Evolutionary conservation across 2,797 vertebrate genomes (phyloP).

Genomic region (Brachymystax lenok): DNA sequence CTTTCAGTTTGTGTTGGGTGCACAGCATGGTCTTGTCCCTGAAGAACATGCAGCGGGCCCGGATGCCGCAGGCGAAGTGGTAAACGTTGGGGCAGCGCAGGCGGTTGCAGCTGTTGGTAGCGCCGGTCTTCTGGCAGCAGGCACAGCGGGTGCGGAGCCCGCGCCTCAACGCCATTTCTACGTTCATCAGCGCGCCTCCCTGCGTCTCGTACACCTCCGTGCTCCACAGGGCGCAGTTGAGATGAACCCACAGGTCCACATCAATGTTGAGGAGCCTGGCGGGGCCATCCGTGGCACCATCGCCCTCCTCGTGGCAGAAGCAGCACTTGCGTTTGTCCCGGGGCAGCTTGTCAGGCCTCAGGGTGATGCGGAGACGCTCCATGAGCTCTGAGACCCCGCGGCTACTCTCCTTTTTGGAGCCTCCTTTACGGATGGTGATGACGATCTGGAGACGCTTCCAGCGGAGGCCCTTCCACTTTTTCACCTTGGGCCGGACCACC

Average conservation of each 20-base stretch:
- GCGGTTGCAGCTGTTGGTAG: slow-evolving; percentile 97
- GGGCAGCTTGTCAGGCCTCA: slow-evolving; percentile 90
- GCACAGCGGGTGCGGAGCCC: slow-evolving; percentile 93
- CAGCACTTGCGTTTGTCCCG: slow-evolving; percentile 95
- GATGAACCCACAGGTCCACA: slow-evolving; percentile 97
- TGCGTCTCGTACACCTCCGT: slow-evolving; percentile 98
- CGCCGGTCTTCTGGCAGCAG: slow-evolving; percentile 93
- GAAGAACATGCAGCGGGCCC: slow-evolving; percentile 99
- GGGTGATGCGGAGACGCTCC: slow-evolving; percentile 90
- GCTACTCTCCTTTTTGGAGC: slow-evolving; percentile 85
- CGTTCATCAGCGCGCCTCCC: slow-evolving; percentile 94
- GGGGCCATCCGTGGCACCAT: slow-evolving; percentile 91
- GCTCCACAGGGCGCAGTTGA: slow-evolving; percentile 98
- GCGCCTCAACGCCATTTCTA: slow-evolving; percentile 93
- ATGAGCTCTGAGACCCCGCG: slow-evolving; percentile 94
- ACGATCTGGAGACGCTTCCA: slow-evolving; percentile 95
- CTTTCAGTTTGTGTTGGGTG: slow-evolving; percentile 96
- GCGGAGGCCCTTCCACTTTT: slow-evolving; percentile 96
- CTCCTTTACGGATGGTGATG: slow-evolving; percentile 90
- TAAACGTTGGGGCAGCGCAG: slow-evolving; percentile 96
- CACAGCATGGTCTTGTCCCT: slow-evolving; percentile 99
- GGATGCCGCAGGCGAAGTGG: slow-evolving; percentile 96
- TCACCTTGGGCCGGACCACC: slow-evolving; percentile 83
- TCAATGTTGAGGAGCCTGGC: slow-evolving; percentile 96
- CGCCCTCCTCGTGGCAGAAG: slow-evolving; percentile 97